Percentiles rank a stretch among this genome's conserved stretches.
phyloP scores from a whole-genome alignment of 2,797 vertebrate species.

The Euthynnus affinis region DNA sequence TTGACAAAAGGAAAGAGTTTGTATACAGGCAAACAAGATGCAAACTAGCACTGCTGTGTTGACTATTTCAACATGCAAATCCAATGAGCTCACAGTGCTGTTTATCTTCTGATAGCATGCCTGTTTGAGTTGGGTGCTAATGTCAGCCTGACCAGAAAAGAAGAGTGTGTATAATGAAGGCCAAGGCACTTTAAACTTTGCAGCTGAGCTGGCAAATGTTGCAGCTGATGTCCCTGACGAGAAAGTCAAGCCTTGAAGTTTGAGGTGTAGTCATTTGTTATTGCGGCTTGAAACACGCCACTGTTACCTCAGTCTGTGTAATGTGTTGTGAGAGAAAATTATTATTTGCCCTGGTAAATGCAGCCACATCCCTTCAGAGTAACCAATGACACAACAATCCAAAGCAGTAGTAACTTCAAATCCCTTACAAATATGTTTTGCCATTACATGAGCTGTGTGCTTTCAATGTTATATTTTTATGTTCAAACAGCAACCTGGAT shows the following conservation, averaged over 20 bases:
- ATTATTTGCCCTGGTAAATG: constrained; percentile 50
- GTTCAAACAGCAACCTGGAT: constrained; percentile 27
- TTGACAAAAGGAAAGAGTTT: constrained; percentile 47
- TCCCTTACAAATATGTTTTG: constrained; percentile 55
- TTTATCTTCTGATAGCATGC: constrained; percentile 71
- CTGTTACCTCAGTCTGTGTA: constrained; percentile 35
- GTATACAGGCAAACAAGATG: constrained; percentile 73
- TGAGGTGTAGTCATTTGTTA: constrained; percentile 62
- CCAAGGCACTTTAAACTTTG: constrained; percentile 48
- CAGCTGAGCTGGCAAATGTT: background rate
- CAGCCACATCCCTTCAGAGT: constrained; percentile 29
- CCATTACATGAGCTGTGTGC: constrained; percentile 1
- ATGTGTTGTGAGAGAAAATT: constrained; percentile 64
- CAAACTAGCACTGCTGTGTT: constrained; percentile 59
- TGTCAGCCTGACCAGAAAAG: constrained; percentile 68
- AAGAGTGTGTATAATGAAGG: constrained; percentile 21
- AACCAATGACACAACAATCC: constrained; percentile 38
- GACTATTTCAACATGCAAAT: constrained; percentile 59
- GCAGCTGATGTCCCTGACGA: constrained; percentile 36
- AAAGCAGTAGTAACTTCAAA: constrained; percentile 32
- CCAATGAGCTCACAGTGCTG: constrained; percentile 22
- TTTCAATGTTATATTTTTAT: constrained; percentile 31
- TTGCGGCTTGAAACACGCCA: constrained; percentile 55
- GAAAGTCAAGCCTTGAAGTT: constrained; percentile 52
- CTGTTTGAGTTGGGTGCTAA: constrained; percentile 60